These are phyloP conservation scores for Rhynchophorus ferrugineus DNA, from an alignment of 1,140 invertebrate genomes.

Conservation along the genomic window DNA sequence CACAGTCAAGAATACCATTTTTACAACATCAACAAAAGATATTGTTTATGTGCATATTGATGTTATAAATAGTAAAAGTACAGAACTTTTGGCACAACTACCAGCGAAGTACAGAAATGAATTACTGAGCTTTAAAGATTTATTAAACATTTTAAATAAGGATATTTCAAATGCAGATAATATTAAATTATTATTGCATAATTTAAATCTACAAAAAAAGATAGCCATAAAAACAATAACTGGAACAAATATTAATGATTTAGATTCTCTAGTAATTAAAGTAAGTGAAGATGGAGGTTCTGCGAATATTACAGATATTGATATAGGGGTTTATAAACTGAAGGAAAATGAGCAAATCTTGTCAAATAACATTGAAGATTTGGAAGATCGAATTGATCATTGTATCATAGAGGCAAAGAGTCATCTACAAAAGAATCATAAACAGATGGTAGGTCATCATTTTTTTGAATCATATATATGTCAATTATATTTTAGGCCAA, in stretches of 20 bases:
- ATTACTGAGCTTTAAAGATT: constrained; percentile 29
- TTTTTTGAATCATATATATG: background rate
- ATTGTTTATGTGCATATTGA: constrained; percentile 27
- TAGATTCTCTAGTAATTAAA: constrained; percentile 33
- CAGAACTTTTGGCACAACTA: constrained; percentile 19
- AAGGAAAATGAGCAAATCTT: constrained; percentile 38
- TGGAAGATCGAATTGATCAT: constrained; percentile 37
- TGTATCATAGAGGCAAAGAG: constrained; percentile 36
- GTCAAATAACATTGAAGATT: constrained; percentile 35
- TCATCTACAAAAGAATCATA: constrained; percentile 36
- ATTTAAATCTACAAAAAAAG: constrained; percentile 27
- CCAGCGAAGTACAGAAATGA: constrained; percentile 31
- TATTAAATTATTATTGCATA: constrained; percentile 32
- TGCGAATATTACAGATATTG: constrained; percentile 31
- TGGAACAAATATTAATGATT: constrained; percentile 10
- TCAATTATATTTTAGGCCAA: constrained; percentile 36
- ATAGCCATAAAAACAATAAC: constrained; percentile 17
- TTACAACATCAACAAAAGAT: constrained; percentile 19
- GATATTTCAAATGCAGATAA: constrained; percentile 20
- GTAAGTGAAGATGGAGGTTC: constrained; percentile 24
- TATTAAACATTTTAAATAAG: constrained; percentile 23
- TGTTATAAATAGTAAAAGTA: constrained; percentile 25
- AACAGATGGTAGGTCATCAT: constrained; percentile 32
- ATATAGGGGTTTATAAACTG: constrained; percentile 36
- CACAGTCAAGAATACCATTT: constrained; percentile 35